These are phyloP conservation scores for Polyommatus iphigenia DNA, from an alignment of 2,888 invertebrate genomes.

Conservation along the genomic window DNA sequence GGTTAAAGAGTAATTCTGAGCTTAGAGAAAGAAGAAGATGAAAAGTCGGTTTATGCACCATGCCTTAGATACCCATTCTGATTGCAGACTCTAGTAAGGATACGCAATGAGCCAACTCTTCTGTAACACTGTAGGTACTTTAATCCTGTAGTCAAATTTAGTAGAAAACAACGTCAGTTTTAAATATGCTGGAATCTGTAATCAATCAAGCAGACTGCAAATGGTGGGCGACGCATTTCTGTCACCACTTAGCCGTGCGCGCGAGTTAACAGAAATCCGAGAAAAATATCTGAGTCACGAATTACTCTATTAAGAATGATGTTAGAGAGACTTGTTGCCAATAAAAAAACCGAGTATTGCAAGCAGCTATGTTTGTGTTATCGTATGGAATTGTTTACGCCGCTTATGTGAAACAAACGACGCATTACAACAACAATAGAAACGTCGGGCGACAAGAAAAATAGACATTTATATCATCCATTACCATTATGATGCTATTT, in stretches of 20 bases:
- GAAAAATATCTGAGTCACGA: background rate
- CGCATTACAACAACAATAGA: slow-evolving; percentile 12
- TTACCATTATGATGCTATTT: background rate
- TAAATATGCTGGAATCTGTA: too few relatives aligned
- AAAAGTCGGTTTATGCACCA: too few relatives aligned
- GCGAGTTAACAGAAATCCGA: too few relatives aligned
- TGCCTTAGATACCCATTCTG: too few relatives aligned
- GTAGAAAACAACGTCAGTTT: too few relatives aligned
- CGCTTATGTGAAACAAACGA: slow-evolving; percentile 17
- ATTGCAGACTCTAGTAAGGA: too few relatives aligned
- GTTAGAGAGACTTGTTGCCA: background rate
- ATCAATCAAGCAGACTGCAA: background rate
- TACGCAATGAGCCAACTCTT: too few relatives aligned
- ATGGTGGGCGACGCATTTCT: background rate
- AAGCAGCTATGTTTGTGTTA: background rate
- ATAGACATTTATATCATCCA: background rate
- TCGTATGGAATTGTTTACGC: slow-evolving; percentile 11
- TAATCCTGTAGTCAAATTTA: too few relatives aligned
- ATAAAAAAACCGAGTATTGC: background rate
- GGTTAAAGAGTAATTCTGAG: too few relatives aligned
- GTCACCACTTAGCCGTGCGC: background rate
- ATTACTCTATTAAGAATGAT: background rate
- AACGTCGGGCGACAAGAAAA: background rate
- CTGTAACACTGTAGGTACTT: too few relatives aligned
- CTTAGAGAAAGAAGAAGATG: too few relatives aligned